Evolutionary conservation across 2,888 invertebrate species (phyloP), one percentile per base, ranked within the genome.

Genomic region (Drosophila neotestacea): DNA sequence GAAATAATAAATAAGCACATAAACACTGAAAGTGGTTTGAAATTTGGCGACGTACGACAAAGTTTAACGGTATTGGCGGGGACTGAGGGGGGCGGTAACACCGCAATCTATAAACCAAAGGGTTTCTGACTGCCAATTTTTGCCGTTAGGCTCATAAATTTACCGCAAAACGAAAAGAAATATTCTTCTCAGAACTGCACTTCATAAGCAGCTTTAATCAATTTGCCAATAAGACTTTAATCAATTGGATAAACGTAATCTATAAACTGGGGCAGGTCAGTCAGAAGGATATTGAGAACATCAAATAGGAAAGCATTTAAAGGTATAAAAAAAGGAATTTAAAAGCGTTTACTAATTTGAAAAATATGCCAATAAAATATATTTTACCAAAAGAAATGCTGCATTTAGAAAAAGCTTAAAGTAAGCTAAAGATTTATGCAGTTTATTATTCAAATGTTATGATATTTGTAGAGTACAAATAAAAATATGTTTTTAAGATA

Each of bases 1-100:
- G 64, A 89, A 89, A 83, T 88, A 89, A 84, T 89, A 84, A 84
- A 89, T 89, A 89, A 88, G 86, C 73, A 68, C 80, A 85, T 85
- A 82, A 83, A 76, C 68, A 67, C 50, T 50, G 62, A 39, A 56
- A 47, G 52, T 58, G 47, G 30, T 27, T 36, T 39, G 55, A 36
- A 9, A 50, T 60, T 60, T 41, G 58, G 28, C 46, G 56, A 36
- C 22, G n/a, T 56, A 27, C 44, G 22, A 44, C 16, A 27, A 27
- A 44, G 34, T 34, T 42, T 22, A 9, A n/a, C 0, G 39, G 22
- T 11, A n/a, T 6, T n/a, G 54, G 34, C 13, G 47, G 38, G n/a
- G 27, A 7, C 27, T 28, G 9, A 30, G 36, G n/a, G 7, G n/a
- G 6, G 30, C 30, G 47, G 34, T 30, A 56, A 30, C 11, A 38